Base-by-base conservation (phyloP, 2,888 invertebrate genomes). In the Parochlus steinenii region DNA sequence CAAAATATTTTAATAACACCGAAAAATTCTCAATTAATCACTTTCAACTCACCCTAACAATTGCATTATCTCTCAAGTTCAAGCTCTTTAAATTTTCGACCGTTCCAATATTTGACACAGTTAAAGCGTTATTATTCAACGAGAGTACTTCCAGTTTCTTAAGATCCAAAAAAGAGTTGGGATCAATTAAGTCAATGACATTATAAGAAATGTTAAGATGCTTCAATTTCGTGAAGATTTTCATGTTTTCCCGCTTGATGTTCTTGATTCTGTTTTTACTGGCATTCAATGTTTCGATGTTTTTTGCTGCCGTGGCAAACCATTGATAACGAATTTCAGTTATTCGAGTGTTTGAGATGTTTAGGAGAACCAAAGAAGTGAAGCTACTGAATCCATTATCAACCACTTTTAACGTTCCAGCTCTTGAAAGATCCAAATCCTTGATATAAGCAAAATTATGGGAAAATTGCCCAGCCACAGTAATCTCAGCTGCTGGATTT, bases 391-490 rank as follows among this genome's bases (percentile, higher is more conserved):
- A 32, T 15, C 32, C 32, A 10, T 14, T n/a, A 3, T 32, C 32
- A 11, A 3, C 12, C 10, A 32, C 17, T 10, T 15, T 25, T 18
- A 32, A 15, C 6, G 3, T 32, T 17, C 32, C 32, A 10, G 11
- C 32, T 3, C 25, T 23, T 5, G 17, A 24, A 7, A 32, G 18
- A 16, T 32, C 32, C 5, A 32, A 24, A 16, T 11, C 14, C 16
- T 32, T 24, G 11, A 32, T 16, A 24, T 32, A 25, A 15, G 32
- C 24, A 24, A 32, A 23, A 17, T 32, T 32, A n/a, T n/a, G n/a
- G n/a, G n/a, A n/a, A n/a, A n/a, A n/a, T n/a, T n/a, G n/a, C n/a
- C n/a, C n/a, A n/a, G n/a, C n/a, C n/a, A n/a, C n/a, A n/a, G n/a
- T n/a, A n/a, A n/a, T n/a, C n/a, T n/a, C n/a, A n/a, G n/a, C n/a